Base-by-base conservation (phyloP, 2,113 vertebrate genomes). In the Onychorhynchus coronatus region DNA sequence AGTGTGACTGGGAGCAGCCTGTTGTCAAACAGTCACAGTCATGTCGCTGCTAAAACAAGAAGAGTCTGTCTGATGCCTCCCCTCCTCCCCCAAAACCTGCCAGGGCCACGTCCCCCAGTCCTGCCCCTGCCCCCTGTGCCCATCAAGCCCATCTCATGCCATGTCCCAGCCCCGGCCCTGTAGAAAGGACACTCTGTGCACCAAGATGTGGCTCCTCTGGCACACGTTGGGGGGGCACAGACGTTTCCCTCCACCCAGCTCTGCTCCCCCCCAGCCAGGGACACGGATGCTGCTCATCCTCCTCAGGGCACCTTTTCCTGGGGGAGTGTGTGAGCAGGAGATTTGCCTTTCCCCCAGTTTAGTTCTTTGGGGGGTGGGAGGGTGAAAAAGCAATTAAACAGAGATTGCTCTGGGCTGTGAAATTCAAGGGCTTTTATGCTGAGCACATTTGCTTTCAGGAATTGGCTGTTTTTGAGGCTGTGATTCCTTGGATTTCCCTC, bases 1-100 rank as follows among this genome's bases (percentile, higher is more conserved):
- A 14, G 4, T 4, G 1, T 0, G 2, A 8, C 13, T 0, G 2
- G 58, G 73, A 77, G 53, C 81, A 87, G 59, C 49, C 72, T 62
- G 53, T 14, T 5, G 2, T 27, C 71, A 41, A n/a, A 35, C 3
- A 37, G 7, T 1, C 47, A 35, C 5, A 18, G 20, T 2, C 19
- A 41, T 28, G n/a, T 12, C 0, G 0, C 24, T 25, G 1, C 12
- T 68, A 2, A 42, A 68, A 30, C 25, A 7, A 23, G 35, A 37
- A 33, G 4, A 41, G 10, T 14, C 75, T 70, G 44, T 30, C 49
- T 0, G 0, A 30, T 35, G 11, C 1, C 39, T 10, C 9, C 42
- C 39, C n/a, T n/a, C n/a, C n/a, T n/a, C n/a, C 19, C 22, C n/a
- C 11, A 33, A 65, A 76, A 71, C 13, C 59, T 66, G 30, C 44